Evolutionary conservation across 1,140 invertebrate genomes (phyloP), one percentile per base, ranked within the genome.

Genomic region (Aphelenchoides fujianensis): DNA sequence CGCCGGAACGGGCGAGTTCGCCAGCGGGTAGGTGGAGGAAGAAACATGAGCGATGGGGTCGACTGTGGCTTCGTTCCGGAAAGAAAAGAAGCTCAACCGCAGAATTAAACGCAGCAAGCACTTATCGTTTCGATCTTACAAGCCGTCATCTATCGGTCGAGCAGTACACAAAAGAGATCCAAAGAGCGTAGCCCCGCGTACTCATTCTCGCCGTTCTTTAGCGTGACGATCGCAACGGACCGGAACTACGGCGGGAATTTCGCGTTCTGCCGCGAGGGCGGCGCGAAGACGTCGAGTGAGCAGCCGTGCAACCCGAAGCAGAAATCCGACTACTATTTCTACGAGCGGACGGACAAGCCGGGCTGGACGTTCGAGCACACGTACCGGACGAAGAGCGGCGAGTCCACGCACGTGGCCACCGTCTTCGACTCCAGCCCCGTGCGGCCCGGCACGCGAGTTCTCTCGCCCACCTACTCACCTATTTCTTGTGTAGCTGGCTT

Each of bases 311-410:
- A 81, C 57, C 80, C 81, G 9, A 61, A 59, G 35, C 57, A 34
- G n/a, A 54, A 55, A n/a, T 52, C 68, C 30, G 78, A 82, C 66
- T 78, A 79, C 59, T 82, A 81, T 59, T 81, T 48, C 34, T 78
- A 63, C 63, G 64, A 78, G 61, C 41, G 32, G 1, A 48, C 66
- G 27, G 53, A 79, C 74, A 69, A 72, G 23, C 41, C 68, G 1
- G 35, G 9, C 12, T n/a, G n/a, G n/a, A n/a, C n/a, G n/a, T n/a
- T n/a, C n/a, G 12, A 37, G 30, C 28, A 67, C 35, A 36, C 36
- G 23, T 79, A 23, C 12, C 35, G 3, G 23, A 48, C 41, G 23
- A 23, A 12, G 16, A 53, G 9, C 12, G 73, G 5, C 27, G 48
- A 32, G n/a, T 34, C 19, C 27, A 48, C 41, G 12, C 27, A 69